Base-by-base conservation (phyloP, 2,888 invertebrate species). In the Ormyrus labotus region DNA sequence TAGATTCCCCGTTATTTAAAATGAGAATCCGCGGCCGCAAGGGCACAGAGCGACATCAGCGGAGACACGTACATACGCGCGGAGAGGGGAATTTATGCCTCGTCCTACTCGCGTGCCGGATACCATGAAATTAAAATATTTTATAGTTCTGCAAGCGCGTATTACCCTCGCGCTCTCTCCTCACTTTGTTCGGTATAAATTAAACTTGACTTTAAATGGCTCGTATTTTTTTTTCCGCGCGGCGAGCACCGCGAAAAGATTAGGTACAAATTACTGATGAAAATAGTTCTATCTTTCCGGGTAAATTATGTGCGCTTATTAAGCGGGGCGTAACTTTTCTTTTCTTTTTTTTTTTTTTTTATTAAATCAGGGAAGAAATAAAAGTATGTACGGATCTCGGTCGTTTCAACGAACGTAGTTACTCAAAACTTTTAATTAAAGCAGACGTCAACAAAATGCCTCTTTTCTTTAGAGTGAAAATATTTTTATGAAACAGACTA, bases 41-140 rank as follows among this genome's bases (percentile, higher is more conserved):
- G 45, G 48, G 9, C 51, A 48, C 19, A 19, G 19, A 19, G 19
- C 48, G 50, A 63, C 63, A 72, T 53, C 63, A 55, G 63, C 51
- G 48, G 19, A 57, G 60, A 65, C 61, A 9, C 48, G 8, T 19
- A 19, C 19, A 19, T 19, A 19, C 1, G 19, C n/a, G 34, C n/a
- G 9, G 53, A 60, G 7, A 13, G 45, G 53, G 13, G 65, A 71
- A 78, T 78, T 78, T 78, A 67, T 78, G 53, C 19, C 51, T 53
- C 58, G 60, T 72, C 60, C 65, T 19, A 19, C 19, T 77, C 64
- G 77, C 77, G 68, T 71, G 77, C 70, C 55, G 63, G 70, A 77
- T 71, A 70, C 70, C 69, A 65, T 77, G 77, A 70, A 77, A 77
- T 77, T 77, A 77, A 77, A 77, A 70, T 77, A 77, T 77, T 77